These are phyloP conservation scores for Hypanus sabinus DNA, from an alignment of 2,113 vertebrate species.

Conservation along the genomic window DNA sequence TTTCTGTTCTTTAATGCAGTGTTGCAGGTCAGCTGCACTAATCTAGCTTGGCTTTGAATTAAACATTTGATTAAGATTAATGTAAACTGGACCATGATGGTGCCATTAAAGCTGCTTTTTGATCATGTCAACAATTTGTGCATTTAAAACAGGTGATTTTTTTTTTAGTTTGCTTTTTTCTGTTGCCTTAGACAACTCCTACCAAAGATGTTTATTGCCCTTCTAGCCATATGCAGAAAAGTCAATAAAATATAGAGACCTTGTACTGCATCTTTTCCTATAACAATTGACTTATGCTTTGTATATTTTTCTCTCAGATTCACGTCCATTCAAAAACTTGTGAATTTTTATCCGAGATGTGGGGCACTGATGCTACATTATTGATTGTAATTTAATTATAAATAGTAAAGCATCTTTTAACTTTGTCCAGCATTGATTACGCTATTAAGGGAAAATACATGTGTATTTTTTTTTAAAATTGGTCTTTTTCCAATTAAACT, in stretches of 20 bases:
- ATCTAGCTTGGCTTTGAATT: conserved; percentile 6
- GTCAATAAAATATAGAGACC: background rate
- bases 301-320: background rate
- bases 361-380: background rate
- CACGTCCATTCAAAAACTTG: background rate
- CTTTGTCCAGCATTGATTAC: too few species aligned
- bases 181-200: conserved; percentile 12
- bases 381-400: background rate
- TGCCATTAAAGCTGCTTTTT: conserved; percentile 32
- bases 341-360: background rate
- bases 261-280: background rate
- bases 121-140: conserved; percentile 21
- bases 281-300: background rate
- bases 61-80: background rate
- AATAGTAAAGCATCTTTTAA: background rate
- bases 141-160: conserved; percentile 26
- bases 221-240: background rate
- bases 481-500: background rate
- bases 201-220: conserved; percentile 9
- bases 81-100: background rate
- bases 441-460: background rate
- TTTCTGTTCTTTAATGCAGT: background rate
- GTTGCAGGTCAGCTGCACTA: background rate
- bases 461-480: too few species aligned
- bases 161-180: background rate